Evolutionary conservation across 2,888 invertebrate species (phyloP), one percentile per base, ranked within the genome.

Genomic region (Cactoblastis cactorum): DNA sequence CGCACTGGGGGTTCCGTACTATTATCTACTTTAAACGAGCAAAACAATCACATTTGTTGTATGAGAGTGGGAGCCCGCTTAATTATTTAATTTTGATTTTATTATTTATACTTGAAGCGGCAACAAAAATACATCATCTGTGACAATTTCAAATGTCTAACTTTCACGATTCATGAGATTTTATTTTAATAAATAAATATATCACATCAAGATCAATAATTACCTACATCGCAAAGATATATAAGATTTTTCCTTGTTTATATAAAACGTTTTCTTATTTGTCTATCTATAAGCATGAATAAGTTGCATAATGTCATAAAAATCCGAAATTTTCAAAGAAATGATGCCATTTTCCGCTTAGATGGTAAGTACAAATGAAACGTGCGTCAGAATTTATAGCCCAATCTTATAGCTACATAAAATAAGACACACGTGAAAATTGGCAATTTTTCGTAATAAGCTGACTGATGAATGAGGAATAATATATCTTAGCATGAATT

Each of bases 371-470:
- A 79, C 76, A 84, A 86, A 85, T 81, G 81, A 79, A 83, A 79
- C 73, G 72, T 70, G 61, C 58, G 71, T 62, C 53, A 63, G 85
- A 81, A 88, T 77, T 83, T 81, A 88, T 85, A 78, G 77, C 74
- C 78, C 84, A 87, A 88, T 87, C 80, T 84, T 69, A 72, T 69
- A 76, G 73, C 75, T 74, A 77, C 80, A 77, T 77, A 77, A 79
- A 80, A 77, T 76, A 77, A 80, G 81, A 81, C 81, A 82, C 72
- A 83, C 83, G 80, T 82, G 84, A 84, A 87, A 86, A 88, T 89
- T 87, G 85, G 69, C 89, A 81, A 87, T 88, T 84, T 76, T 76
- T 88, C 83, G 82, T 86, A 83, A 85, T 86, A 85, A 84, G 69
- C 69, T 63, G 64, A 56, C 64, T 67, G 66, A 69, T 67, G 73